Evolutionary conservation across 2,888 invertebrate species (phyloP).

Genomic region (Cheilosia urbana): DNA sequence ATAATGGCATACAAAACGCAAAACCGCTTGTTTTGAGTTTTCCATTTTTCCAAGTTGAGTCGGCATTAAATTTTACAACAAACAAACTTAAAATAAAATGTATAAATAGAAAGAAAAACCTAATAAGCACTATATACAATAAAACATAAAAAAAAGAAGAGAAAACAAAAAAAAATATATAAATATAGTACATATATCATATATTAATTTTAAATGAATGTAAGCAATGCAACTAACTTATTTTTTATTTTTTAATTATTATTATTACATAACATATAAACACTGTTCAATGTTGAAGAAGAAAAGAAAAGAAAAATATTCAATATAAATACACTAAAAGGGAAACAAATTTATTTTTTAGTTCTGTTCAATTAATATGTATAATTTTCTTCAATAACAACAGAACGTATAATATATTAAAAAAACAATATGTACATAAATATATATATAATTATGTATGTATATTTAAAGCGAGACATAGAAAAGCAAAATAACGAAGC

Average conservation of each 20-base stretch:
- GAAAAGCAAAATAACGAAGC: slow-evolving; percentile 18
- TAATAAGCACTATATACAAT: slow-evolving; percentile 53
- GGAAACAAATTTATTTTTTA: slow-evolving; percentile 60
- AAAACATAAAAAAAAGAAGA: slow-evolving; percentile 22
- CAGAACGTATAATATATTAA: slow-evolving; percentile 33
- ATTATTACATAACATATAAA: slow-evolving; percentile 61
- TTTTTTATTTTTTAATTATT: slow-evolving; percentile 70
- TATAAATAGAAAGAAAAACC: slow-evolving; percentile 34
- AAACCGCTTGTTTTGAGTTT: slow-evolving; percentile 55
- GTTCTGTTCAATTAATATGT: slow-evolving; percentile 19
- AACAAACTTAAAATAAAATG: slow-evolving; percentile 33
- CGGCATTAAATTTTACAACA: slow-evolving; percentile 32
- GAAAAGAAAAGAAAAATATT: slow-evolving; percentile 43
- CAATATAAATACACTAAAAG: slow-evolving; percentile 45
- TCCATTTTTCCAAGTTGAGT: slow-evolving; percentile 34
- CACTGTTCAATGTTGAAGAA: slow-evolving; percentile 69
- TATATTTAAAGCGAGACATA: slow-evolving; percentile 50
- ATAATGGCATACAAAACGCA: slow-evolving; percentile 32
- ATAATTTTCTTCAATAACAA: slow-evolving; percentile 53
- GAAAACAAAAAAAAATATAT: slow-evolving; percentile 68
- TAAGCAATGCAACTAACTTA: slow-evolving; percentile 75
- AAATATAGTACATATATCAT: slow-evolving; percentile 71
- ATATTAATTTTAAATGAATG: slow-evolving; percentile 65
- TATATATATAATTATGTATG: slow-evolving; percentile 25
- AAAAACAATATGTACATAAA: slow-evolving; percentile 4